Base-by-base conservation (phyloP, 2,113 vertebrate species). In the Paedocypris sp. region DNA sequence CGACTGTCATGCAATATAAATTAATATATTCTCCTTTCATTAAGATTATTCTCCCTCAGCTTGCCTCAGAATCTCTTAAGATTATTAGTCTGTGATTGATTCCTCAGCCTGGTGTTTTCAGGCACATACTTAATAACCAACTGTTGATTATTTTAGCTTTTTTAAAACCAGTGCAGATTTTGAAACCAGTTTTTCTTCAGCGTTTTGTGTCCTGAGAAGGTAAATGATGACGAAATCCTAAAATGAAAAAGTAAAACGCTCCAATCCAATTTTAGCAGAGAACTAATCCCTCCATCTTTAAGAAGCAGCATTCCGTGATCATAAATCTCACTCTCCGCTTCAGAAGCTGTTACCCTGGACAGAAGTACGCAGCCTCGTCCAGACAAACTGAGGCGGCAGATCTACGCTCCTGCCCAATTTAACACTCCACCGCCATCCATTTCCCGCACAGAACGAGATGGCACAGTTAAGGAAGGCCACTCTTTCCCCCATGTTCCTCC, bases 391-490 rank as follows among this genome's bases (percentile, higher is more conserved):
- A 42, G 12, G 26, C 20, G 26, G 26, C 16, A 58, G 39, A 45
- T 45, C 54, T 13, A 10, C 3, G 6, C 52, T 58, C 12, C 32
- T 1, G 4, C 15, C 25, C 39, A 58, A 58, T 58, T 58, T 58
- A 58, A 43, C 39, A 58, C 54, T 26, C 43, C 38, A 43, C 39
- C 39, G n/a, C 26, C 38, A 45, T 31, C 41, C 47, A 38, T 59
- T 52, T 52, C 8, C 39, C 31, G 35, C 11, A 33, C 15, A 52
- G 39, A 20, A 32, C 13, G 25, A 26, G 33, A 22, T 56, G 6
- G 32, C 57, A 57, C 73, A 13, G 41, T 64, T 70, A 70, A 59
- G 50, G 60, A 67, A 54, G 53, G 43, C 52, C 48, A 48, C 45
- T 42, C 25, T 54, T 15, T 7, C 22, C 29, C 13, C 42, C 11